Base-by-base conservation (phyloP, 2,797 vertebrate species). In the Pangasius krempfi region DNA sequence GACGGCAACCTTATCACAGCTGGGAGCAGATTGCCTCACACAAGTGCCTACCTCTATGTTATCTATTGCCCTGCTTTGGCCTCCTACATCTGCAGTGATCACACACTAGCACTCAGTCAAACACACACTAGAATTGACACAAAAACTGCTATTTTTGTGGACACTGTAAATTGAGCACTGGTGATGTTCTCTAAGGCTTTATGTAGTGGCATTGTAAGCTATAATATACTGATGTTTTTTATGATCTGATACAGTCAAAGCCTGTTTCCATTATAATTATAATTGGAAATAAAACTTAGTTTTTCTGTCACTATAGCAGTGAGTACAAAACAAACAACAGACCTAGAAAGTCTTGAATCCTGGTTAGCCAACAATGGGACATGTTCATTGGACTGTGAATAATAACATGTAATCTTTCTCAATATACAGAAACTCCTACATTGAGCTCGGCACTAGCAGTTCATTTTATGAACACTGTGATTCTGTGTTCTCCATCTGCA, bases 241-340 rank as follows among this genome's bases (percentile, higher is more conserved):
- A 68, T 68, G 82, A 68, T 52, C 22, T 47, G 14, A 83, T 84
- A 16, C 40, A 50, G 44, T 84, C 62, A 22, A 50, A 66, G 30
- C 22, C 50, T 27, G 33, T n/a, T 86, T 44, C 13, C 37, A 47
- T 86, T 86, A 72, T 9, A 47, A 54, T 72, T 72, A 54, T 56
- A 58, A 44, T 73, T 50, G 12, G 44, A 64, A 56, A 37, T 12
- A 80, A 4, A 60, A 6, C 56, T 40, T 44, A 52, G 44, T 60
- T 60, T 64, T n/a, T 33, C 62, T 68, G 82, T 68, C 44, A 68
- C 44, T 84, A 68, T 84, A 30, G n/a, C 82, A 68, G 3, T 50
- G 62, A 33, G n/a, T 68, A 22, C 30, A 84, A 68, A 84, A 84
- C 62, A 66, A 68, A 68, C 81, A 68, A 68, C 52, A 84, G 60